A percentile compares a stretch with the other conserved stretches of the same genome.
Conservation (phyloP, 1,140 invertebrate species). For the Myzus persicae region DNA sequence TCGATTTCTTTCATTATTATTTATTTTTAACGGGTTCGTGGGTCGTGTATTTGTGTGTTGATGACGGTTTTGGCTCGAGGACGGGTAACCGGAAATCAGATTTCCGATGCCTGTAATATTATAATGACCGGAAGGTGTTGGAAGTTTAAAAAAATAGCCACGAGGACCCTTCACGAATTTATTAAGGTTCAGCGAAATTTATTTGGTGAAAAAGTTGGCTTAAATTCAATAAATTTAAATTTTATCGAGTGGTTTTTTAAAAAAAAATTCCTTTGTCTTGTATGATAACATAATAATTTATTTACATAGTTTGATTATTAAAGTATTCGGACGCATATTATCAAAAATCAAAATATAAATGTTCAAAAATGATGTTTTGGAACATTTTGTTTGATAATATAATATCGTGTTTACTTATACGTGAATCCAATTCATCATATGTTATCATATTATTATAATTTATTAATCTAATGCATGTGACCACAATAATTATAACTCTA, state of each 20-base stretch:
- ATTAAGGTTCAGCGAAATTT: background rate
- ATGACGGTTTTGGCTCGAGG: slow-evolving; percentile 8
- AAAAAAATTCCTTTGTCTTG: background rate
- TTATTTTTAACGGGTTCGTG: background rate
- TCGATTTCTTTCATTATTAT: background rate
- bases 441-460: too few relatives aligned
- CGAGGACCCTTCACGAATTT: background rate
- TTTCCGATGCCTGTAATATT: background rate
- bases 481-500: too few relatives aligned
- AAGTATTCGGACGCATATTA: background rate
- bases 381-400: too few relatives aligned
- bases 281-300: background rate
- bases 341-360: background rate
- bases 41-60: background rate
- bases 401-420: too few relatives aligned
- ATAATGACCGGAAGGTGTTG: background rate
- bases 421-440: too few relatives aligned
- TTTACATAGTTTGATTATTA: background rate
- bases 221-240: background rate
- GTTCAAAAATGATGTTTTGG: too few relatives aligned
- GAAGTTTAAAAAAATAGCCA: background rate
- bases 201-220: background rate
- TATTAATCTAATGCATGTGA: too few relatives aligned
- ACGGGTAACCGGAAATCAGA: background rate
- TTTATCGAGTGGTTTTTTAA: background rate